Base-by-base conservation (phyloP, 2,888 invertebrate genomes). In the Entomobrya proxima region DNA sequence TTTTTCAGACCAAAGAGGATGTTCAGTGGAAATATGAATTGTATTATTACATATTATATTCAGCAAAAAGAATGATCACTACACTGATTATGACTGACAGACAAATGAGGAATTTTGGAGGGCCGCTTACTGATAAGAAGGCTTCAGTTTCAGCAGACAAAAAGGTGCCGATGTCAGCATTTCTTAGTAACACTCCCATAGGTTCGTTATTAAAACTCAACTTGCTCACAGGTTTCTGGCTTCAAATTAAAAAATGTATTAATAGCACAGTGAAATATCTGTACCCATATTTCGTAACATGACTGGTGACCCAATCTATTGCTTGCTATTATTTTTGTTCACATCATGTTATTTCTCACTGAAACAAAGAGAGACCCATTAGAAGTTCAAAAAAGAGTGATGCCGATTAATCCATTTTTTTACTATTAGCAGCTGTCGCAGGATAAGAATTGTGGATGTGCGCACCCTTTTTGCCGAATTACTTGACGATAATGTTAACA, bases 321-420 rank as follows among this genome's bases (percentile, higher is more conserved):
- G 27, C 77, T 30, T 37, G 50, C 24, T 11, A 35, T 37, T 32
- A 40, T 58, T 52, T 15, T 67, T n/a, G 44, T 72, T 6, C 32
- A 18, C 18, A 44, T 30, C 61, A 44, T 30, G 21, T 30, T n/a
- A 40, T 27, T 64, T 24, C 58, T 44, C 30, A 47, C 3, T 61
- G 30, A 61, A 55, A 77, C 61, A 77, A 77, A 77, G 44, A 47
- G 58, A 81, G 72, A 79, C 37, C 69, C 78, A 78, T 79, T 69
- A 50, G 11, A 24, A 74, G 18, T 72, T 30, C 55, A 72, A 67
- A 52, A 50, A 52, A 69, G 79, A 69, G 55, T 80, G 72, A 52
- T 67, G 76, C 30, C 67, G 83, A 83, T 83, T 83, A 82, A 75
- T 61, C 82, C 35, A 74, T 74, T 74, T n/a, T n/a, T n/a, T 74